Percentiles rank a stretch among this genome's conserved stretches.
Evolutionary conservation across 2,113 vertebrate species (phyloP).

Genomic region (Sebastes schlegelii): DNA sequence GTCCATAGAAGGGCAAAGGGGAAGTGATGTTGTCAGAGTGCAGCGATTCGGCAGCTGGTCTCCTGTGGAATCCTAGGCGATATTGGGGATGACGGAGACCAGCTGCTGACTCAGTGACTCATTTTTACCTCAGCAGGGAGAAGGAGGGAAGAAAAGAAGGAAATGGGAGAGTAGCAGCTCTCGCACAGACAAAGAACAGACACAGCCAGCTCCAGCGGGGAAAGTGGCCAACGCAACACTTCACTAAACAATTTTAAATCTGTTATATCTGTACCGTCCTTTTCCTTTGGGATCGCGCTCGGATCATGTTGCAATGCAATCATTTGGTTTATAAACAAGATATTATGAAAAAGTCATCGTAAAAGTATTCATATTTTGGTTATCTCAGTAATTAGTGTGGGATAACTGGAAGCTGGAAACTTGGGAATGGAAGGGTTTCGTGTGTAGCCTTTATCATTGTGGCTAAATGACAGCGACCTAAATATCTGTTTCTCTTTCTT

Average conservation of each 20-base stretch:
- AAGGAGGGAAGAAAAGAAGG: slow-evolving; percentile 55
- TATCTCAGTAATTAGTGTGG: slow-evolving; percentile 11
- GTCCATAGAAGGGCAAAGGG: slow-evolving; percentile 77
- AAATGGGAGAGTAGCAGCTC: slow-evolving; percentile 63
- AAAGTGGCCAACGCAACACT: slow-evolving; percentile 38
- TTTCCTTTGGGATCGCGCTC: background rate
- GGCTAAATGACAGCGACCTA: slow-evolving; percentile 10
- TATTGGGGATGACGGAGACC: slow-evolving; percentile 74
- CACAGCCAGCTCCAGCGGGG: slow-evolving; percentile 44
- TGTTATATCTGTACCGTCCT: slow-evolving; percentile 35
- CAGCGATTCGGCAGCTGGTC: slow-evolving; percentile 56
- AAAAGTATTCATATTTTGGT: slow-evolving; percentile 29
- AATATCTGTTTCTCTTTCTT: background rate
- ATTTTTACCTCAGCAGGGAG: slow-evolving; percentile 79
- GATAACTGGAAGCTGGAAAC: background rate
- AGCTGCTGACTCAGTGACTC: slow-evolving; percentile 85
- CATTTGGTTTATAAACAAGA: slow-evolving; percentile 51
- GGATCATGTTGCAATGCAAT: slow-evolving; percentile 23
- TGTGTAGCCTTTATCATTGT: slow-evolving; percentile 19
- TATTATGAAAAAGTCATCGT: slow-evolving; percentile 11
- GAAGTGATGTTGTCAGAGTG: slow-evolving; percentile 76
- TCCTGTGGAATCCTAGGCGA: slow-evolving; percentile 76
- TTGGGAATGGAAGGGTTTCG: background rate
- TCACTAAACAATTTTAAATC: slow-evolving; percentile 39
- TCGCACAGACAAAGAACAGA: slow-evolving; percentile 75